These are phyloP conservation scores for Acanthopagrus latus DNA, from an alignment of 2,797 vertebrate genomes.

Conservation along the genomic window DNA sequence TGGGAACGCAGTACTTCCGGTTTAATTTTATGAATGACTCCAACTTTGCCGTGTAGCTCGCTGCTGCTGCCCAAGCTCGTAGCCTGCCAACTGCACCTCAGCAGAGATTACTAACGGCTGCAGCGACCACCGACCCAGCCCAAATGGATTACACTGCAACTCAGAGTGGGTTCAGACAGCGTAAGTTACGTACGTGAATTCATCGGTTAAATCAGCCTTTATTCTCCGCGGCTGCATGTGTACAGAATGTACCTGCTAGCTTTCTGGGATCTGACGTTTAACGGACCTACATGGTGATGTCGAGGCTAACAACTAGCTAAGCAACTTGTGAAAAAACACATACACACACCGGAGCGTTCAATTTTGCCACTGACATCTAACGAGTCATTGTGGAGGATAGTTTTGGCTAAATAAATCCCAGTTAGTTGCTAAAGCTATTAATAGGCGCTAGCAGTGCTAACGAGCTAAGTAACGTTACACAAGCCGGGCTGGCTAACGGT, in stretches of 20 bases:
- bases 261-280: neutral
- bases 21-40: slow-evolving; percentile 57
- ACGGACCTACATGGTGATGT: too few relatives aligned
- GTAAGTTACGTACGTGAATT: slow-evolving; percentile 87
- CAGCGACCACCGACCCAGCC: neutral
- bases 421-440: too few relatives aligned
- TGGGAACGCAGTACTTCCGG: slow-evolving; percentile 56
- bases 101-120: neutral
- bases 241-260: slow-evolving; percentile 4
- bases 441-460: slow-evolving; percentile 14
- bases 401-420: fast-evolving
- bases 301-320: neutral
- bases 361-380: too few relatives aligned
- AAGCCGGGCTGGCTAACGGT: neutral
- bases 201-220: slow-evolving; percentile 1
- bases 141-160: slow-evolving; percentile 79
- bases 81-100: neutral
- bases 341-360: neutral
- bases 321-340: neutral
- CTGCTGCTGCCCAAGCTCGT: neutral
- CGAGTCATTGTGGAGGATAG: fast-evolving
- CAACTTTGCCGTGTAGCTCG: slow-evolving; percentile 19
- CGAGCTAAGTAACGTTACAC: neutral
- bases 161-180: slow-evolving; percentile 85
- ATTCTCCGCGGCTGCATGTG: neutral